A percentile compares a stretch with the other conserved stretches of the same genome.
Conservation (phyloP, 2,113 vertebrate species). For the Dromiciops gliroides region DNA sequence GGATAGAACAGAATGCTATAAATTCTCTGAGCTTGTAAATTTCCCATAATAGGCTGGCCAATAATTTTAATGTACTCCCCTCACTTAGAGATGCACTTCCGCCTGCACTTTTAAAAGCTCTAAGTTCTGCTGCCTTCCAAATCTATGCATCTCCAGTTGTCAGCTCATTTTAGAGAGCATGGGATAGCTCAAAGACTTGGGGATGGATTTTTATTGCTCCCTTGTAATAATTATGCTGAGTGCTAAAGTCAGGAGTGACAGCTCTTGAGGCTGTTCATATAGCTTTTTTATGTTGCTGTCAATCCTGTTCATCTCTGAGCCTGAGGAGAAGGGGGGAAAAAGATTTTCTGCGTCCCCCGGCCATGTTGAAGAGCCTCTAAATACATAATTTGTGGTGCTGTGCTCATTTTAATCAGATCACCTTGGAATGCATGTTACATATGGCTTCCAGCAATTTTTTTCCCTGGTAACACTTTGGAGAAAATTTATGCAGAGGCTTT, state of each 20-base stretch:
- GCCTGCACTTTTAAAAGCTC: conserved; percentile 32
- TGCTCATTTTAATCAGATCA: conserved; percentile 64
- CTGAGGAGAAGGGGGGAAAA: conserved; percentile 23
- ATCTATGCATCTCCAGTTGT: conserved; percentile 35
- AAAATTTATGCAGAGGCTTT: not conserved
- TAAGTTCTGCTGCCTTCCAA: conserved; percentile 52
- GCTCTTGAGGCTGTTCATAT: conserved; percentile 49
- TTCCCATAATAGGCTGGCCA: conserved; percentile 60
- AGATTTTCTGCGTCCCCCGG: conserved; percentile 44
- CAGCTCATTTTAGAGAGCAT: conserved; percentile 53
- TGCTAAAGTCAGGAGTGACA: conserved; percentile 64
- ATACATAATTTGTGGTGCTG: conserved; percentile 43
- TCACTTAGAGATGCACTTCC: conserved; percentile 55
- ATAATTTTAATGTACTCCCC: conserved; percentile 45
- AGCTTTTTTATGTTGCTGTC: conserved; percentile 66
- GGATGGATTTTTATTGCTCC: conserved; percentile 65
- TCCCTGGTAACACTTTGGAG: conserved; percentile 18
- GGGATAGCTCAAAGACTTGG: conserved; percentile 60
- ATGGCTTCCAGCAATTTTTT: conserved; percentile 37
- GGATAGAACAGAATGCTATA: conserved; percentile 42
- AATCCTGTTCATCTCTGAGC: conserved; percentile 53
- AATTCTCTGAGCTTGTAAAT: conserved; percentile 60
- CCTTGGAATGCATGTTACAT: conserved; percentile 1
- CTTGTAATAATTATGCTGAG: conserved; percentile 58
- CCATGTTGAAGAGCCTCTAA: conserved; percentile 59